Percentiles rank a stretch among this genome's conserved stretches.
These are phyloP conservation scores for Ctena decussata DNA, from an alignment of 2,888 invertebrate genomes.

Conservation along the genomic window DNA sequence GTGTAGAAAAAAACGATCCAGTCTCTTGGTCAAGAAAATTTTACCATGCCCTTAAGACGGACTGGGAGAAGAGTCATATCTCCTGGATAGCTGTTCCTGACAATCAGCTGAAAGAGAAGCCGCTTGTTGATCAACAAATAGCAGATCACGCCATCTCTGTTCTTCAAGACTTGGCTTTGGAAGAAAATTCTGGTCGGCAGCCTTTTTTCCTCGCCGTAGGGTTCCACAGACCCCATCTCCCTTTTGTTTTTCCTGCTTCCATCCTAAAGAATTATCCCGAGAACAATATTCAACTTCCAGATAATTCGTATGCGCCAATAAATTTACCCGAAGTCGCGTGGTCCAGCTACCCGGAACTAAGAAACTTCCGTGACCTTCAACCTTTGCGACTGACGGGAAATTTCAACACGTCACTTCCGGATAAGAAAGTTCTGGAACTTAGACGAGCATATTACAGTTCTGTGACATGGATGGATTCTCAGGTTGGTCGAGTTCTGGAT, in stretches of 20 bases:
- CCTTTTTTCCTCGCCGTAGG: conserved; percentile 95
- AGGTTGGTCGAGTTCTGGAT: conserved; percentile 62
- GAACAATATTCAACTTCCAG: conserved; percentile 62
- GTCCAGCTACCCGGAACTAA: conserved; percentile 67
- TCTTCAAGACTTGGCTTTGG: conserved; percentile 85
- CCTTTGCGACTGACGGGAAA: conserved; percentile 62
- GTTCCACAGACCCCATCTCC: conserved; percentile 96
- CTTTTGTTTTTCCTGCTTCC: conserved; percentile 93
- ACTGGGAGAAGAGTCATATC: neutral
- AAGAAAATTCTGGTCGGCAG: conserved; percentile 72
- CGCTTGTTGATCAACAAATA: conserved; percentile 93
- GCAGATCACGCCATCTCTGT: conserved; percentile 90
- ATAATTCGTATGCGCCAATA: conserved; percentile 71
- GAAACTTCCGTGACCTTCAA: conserved; percentile 64
- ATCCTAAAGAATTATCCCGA: conserved; percentile 90
- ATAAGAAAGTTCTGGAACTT: conserved; percentile 52
- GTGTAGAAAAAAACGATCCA: conserved; percentile 46
- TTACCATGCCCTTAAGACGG: conserved; percentile 30
- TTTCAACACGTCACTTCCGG: conserved; percentile 75
- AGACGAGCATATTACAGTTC: conserved; percentile 72
- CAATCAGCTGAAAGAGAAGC: conserved; percentile 87
- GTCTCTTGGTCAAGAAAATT: conserved; percentile 63
- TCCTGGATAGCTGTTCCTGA: conserved; percentile 70
- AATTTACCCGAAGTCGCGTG: conserved; percentile 76
- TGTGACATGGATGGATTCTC: conserved; percentile 62